Evolutionary conservation across 2,797 vertebrate genomes (phyloP), one percentile per base, ranked within the genome.

Genomic region (Pangasius mekongensis): DNA sequence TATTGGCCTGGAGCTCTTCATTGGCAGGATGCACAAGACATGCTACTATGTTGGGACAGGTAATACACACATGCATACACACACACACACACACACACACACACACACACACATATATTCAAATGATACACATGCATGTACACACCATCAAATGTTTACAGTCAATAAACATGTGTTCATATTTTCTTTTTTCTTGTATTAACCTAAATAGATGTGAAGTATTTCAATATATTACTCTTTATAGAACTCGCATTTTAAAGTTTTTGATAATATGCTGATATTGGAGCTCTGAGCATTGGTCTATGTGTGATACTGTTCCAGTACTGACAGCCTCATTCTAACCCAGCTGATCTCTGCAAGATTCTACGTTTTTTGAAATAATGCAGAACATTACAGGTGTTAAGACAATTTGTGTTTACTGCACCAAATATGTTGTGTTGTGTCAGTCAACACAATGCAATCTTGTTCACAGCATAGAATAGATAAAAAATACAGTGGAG

Each of bases 1-100:
- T 94, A 98, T 99, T 3, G 98, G 98, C 30, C 95, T 99, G 83
- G 98, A 99, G 93, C 96, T 99, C 84, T 99, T 99, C 92, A 98
- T 98, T 0, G 98, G 98, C 86, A 97, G 95, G 83, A 99, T 99
- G 98, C 98, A 99, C 94, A 96, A 95, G 90, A 98, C 97, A 13
- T 99, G 98, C 93, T 99, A 96, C 94, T 97, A 97, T 92, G 91
- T 88, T 0, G 95, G 92, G 78, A 92, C 96, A 1, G 97, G 98
- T 97, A 33, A 85, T 13, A 69, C 69, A 62, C 56, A 85, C 82
- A 89, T 62, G 85, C 43, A 76, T 76, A 84, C 47, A 82, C 77
- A 87, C 62, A 52, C 20, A 85, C 33, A 86, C 77, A 87, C 67
- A 52, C 18, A 86, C 9, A 49, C 20, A 81, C 2, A 16, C 18